Evolutionary conservation across 2,797 vertebrate genomes (phyloP).

Genomic region (Falco cherrug): DNA sequence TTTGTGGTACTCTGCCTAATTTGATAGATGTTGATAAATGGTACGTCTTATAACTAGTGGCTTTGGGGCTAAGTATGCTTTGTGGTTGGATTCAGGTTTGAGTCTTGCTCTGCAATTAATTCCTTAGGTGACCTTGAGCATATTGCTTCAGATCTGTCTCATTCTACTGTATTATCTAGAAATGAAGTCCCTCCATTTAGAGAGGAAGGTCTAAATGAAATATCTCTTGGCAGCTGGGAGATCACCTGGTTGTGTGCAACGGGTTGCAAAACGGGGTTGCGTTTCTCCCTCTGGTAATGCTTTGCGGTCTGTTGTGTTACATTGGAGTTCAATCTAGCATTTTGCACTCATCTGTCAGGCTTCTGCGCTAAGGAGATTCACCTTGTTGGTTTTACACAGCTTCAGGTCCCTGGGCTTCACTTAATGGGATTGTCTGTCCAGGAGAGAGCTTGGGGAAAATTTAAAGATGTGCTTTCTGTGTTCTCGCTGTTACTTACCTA

Average conservation of each 20-base stretch:
- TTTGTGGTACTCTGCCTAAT: slow-evolving; percentile 32
- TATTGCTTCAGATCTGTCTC: not conserved
- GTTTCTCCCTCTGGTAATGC: not conserved
- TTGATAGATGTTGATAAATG: slow-evolving; percentile 45
- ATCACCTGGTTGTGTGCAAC: not conserved
- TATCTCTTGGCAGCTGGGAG: slow-evolving; percentile 23
- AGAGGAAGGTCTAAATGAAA: not conserved
- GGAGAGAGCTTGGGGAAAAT: slow-evolving; percentile 31
- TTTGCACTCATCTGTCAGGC: slow-evolving; percentile 51
- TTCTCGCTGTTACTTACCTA: not conserved
- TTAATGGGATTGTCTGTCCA: slow-evolving; percentile 54
- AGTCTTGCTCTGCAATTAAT: slow-evolving; percentile 38
- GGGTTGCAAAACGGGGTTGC: not conserved
- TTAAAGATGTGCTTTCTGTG: slow-evolving; percentile 12
- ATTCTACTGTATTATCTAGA: not conserved
- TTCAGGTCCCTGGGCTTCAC: slow-evolving; percentile 44
- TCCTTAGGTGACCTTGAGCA: slow-evolving; percentile 27
- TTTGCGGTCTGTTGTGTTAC: slow-evolving; percentile 18
- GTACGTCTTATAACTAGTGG: not conserved
- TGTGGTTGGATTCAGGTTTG: not conserved
- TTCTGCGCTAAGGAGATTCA: slow-evolving; percentile 43
- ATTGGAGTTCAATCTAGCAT: not conserved
- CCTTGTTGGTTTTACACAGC: slow-evolving; percentile 55
- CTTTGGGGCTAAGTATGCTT: slow-evolving; percentile 21
- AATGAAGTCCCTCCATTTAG: not conserved